Conservation (phyloP, 2,888 invertebrate species). For the Lochmaea crataegi region DNA sequence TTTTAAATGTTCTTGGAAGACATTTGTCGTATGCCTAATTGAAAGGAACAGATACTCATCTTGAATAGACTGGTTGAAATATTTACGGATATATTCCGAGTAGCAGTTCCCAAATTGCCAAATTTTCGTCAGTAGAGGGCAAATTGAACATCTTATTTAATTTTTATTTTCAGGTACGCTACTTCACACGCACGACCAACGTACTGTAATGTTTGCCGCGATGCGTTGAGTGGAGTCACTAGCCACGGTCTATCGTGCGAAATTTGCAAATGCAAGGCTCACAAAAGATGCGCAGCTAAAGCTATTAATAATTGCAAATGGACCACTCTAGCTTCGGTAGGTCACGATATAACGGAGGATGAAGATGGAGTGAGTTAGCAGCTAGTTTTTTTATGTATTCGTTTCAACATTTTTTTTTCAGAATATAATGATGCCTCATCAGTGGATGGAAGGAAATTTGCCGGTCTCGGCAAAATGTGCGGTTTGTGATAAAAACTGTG, state of each 20-base stretch:
- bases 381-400: neutral
- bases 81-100: neutral
- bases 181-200: conserved; percentile 95
- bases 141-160: neutral
- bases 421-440: conserved; percentile 95
- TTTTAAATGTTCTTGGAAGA: too few relatives aligned
- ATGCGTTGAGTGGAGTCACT: conserved; percentile 92
- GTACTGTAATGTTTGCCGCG: conserved; percentile 96
- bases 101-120: neutral
- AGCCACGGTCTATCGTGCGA: conserved; percentile 97
- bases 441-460: conserved; percentile 98
- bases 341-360: conserved; percentile 94
- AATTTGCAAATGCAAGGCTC: conserved; percentile 97
- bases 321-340: conserved; percentile 95
- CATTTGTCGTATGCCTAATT: too few relatives aligned
- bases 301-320: conserved; percentile 97
- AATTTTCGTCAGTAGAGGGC: neutral
- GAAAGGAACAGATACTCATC: too few relatives aligned
- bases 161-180: conserved; percentile 71
- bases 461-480: conserved; percentile 94
- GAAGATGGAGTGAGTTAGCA: conserved; percentile 81
- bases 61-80: too few relatives aligned
- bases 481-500: conserved; percentile 96
- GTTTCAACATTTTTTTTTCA: conserved; percentile 62
- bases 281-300: conserved; percentile 93